Conservation (phyloP, 2,797 vertebrate genomes). For the Melanotaenia maccullochi region DNA sequence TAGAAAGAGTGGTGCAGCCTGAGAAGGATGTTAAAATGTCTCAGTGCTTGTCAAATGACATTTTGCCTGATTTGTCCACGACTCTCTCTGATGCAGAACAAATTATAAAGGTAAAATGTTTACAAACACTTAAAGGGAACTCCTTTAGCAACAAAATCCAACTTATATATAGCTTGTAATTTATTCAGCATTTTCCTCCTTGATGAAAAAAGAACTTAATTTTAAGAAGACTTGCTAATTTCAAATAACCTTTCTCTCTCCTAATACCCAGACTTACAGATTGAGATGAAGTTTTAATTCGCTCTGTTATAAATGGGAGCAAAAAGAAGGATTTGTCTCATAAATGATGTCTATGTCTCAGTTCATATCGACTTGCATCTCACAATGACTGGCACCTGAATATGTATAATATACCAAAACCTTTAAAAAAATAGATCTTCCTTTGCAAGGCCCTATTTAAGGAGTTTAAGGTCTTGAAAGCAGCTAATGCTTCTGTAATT, state of each 20-base stretch:
- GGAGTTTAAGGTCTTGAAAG: neutral
- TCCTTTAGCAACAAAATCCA: constrained; percentile 21
- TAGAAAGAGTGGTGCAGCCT: constrained; percentile 24
- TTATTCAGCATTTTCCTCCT: constrained; percentile 15
- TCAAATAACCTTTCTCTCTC: constrained; percentile 43
- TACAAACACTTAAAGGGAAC: constrained; percentile 40
- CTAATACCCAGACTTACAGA: constrained; percentile 20
- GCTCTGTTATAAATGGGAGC: constrained; percentile 28
- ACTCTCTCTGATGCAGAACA: constrained; percentile 24
- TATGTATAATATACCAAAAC: constrained; percentile 25
- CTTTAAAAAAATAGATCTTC: neutral
- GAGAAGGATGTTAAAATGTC: constrained; percentile 10
- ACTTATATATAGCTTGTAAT: neutral
- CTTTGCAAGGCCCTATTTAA: neutral
- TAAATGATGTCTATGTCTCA: constrained; percentile 36
- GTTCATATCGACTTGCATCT: constrained; percentile 17
- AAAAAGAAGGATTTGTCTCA: constrained; percentile 10
- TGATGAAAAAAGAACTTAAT: constrained; percentile 16
- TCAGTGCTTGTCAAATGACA: constrained; percentile 40
- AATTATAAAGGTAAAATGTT: constrained; percentile 34
- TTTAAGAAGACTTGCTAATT: constrained; percentile 15
- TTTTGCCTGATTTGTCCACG: constrained; percentile 39
- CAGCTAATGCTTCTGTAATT: constrained; percentile 5
- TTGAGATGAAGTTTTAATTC: constrained; percentile 31
- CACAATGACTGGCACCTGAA: constrained; percentile 20